Evolutionary conservation across 2,113 vertebrate species (phyloP).

Genomic region (Megaptera novaeangliae): DNA sequence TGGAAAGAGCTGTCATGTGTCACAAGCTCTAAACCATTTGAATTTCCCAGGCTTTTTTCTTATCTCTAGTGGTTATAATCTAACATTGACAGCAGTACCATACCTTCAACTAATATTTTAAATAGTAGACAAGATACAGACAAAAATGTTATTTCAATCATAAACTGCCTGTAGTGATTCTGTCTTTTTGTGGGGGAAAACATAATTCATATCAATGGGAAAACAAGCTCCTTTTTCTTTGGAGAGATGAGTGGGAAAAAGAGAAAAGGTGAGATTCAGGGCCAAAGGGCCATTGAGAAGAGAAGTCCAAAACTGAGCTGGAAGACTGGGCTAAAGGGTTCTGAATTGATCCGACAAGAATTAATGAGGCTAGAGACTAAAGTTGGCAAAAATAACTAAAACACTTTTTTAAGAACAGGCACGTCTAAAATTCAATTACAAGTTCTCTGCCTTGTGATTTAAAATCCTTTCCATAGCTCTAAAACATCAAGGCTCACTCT

Average conservation of each 20-base stretch:
- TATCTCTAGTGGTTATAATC: background rate
- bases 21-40: background rate
- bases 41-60: background rate
- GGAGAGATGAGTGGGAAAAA: background rate
- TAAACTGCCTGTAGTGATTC: background rate
- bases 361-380: background rate
- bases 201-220: background rate
- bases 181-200: background rate
- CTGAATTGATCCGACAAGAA: background rate
- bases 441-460: background rate
- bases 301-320: background rate
- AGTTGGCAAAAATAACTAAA: background rate
- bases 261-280: background rate
- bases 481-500: background rate
- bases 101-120: background rate
- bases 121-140: background rate
- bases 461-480: background rate
- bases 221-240: background rate
- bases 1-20: background rate
- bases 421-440: background rate
- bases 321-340: background rate
- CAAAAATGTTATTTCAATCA: background rate
- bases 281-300: background rate
- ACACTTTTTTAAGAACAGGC: background rate
- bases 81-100: background rate